Conservation (phyloP, 2,113 vertebrate species). For the Gobio gobio region DNA sequence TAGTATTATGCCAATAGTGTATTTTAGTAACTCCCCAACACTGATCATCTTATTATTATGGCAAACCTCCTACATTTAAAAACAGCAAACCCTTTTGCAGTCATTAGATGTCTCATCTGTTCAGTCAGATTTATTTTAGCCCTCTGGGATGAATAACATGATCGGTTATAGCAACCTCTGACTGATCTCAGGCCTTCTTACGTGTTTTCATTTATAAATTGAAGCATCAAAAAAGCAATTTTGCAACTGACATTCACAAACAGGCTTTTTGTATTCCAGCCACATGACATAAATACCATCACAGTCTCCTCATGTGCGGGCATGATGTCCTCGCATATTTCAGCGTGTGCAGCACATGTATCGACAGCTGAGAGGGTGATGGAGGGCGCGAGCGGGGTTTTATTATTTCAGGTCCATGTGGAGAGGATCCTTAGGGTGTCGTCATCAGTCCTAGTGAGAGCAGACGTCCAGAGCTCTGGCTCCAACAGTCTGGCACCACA, state of each 20-base stretch:
- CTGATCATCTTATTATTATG: not conserved
- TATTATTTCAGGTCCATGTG: slow-evolving; percentile 70
- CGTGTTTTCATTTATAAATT: slow-evolving; percentile 41
- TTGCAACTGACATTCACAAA: slow-evolving; percentile 45
- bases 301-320: slow-evolving; percentile 33
- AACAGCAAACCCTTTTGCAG: slow-evolving; percentile 8
- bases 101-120: slow-evolving; percentile 42
- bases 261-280: slow-evolving; percentile 44
- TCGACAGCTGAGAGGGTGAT: slow-evolving; percentile 43
- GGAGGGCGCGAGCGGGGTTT: slow-evolving; percentile 24
- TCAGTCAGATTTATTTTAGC: slow-evolving; percentile 26
- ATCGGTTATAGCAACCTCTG: slow-evolving; percentile 29
- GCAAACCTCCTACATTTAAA: slow-evolving; percentile 23
- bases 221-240: slow-evolving; percentile 47
- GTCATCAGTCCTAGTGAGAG: slow-evolving; percentile 46
- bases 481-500: slow-evolving; percentile 75
- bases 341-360: slow-evolving; percentile 30
- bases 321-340: slow-evolving; percentile 44
- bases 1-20: not conserved
- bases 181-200: slow-evolving; percentile 39
- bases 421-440: slow-evolving; percentile 48
- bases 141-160: slow-evolving; percentile 24
- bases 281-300: slow-evolving; percentile 42
- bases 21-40: not conserved
- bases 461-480: slow-evolving; percentile 63